Conservation (phyloP, 2,888 invertebrate species). For the Achlya flavicornis region DNA sequence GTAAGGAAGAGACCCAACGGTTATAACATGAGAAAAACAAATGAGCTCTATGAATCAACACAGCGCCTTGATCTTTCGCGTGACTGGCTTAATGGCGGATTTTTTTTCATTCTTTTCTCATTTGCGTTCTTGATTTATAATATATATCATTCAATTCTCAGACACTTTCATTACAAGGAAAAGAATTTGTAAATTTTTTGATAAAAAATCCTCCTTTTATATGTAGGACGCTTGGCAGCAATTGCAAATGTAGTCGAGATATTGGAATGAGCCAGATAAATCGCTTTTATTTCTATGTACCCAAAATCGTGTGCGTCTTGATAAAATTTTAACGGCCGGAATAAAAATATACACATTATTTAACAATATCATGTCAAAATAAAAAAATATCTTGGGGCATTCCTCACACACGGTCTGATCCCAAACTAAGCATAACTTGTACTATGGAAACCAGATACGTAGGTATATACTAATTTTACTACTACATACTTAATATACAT, state of each 20-base stretch:
- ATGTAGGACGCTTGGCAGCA: not conserved
- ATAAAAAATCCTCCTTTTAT: not conserved
- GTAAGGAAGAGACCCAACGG: not conserved
- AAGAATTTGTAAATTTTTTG: not conserved
- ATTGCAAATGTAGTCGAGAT: not conserved
- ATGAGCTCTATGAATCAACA: constrained; percentile 66
- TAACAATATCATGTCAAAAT: too few species aligned
- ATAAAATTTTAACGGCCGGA: too few species aligned
- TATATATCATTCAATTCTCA: constrained; percentile 64
- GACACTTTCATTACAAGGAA: constrained; percentile 24
- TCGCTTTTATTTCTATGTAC: too few species aligned
- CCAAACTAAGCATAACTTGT: too few species aligned
- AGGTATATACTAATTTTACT: too few species aligned
- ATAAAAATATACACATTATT: too few species aligned
- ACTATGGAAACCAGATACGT: too few species aligned
- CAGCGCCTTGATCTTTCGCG: constrained; percentile 68
- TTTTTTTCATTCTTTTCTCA: constrained; percentile 64
- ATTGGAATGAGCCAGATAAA: too few species aligned
- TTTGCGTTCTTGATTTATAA: constrained; percentile 71
- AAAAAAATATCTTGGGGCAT: too few species aligned
- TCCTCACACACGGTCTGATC: too few species aligned
- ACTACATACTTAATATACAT: too few species aligned
- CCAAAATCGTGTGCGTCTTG: too few species aligned
- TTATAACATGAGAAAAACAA: constrained; percentile 41
- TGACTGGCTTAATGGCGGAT: constrained; percentile 69